Evolutionary conservation across 2,797 vertebrate species (phyloP), one percentile per base, ranked within the genome.

Genomic region (Enteromius trimaculatus): DNA sequence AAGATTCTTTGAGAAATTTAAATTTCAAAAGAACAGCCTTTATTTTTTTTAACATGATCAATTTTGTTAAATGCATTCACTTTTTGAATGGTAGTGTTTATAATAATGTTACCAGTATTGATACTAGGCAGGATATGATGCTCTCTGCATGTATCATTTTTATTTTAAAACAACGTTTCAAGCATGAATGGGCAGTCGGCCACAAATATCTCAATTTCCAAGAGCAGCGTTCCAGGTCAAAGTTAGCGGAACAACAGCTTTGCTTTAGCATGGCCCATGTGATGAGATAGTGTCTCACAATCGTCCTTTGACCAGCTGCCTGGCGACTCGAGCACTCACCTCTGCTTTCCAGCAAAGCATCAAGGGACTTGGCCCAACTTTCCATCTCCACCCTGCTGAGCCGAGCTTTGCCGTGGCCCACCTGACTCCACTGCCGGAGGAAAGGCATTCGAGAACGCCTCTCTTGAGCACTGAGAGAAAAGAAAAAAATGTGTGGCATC

Each of bases 351-450:
- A 96, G 90, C 55, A 96, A 87, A 21, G 79, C 29, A 19, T 93
- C 89, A 26, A 96, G 89, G 0, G 93, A 95, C 88, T 92, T 83
- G 0, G 90, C 89, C 96, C 96, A 96, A 23, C 84, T 91, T 29
- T 94, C 91, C 85, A 95, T 80, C 75, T 96, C 94, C 8, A 92
- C 88, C 17, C 76, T 85, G 77, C 87, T 90, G 70, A 95, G 88
- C 70, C 79, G 91, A 62, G 87, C 84, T 84, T 79, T 92, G 19
- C 80, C 26, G 53, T 91, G 93, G 80, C 94, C 93, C 78, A 95
- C 89, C 87, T 94, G 92, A 89, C 94, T 95, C 94, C 94, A 95
- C 89, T 95, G 93, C 17, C 65, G 91, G 87, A 94, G 93, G 85
- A 95, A 95, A 29, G 84, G 91, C 31, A 93, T 87, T 8, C 90